phyloP scores from a whole-genome alignment of 1,140 invertebrate genomes.

The Leucophenga varia region DNA sequence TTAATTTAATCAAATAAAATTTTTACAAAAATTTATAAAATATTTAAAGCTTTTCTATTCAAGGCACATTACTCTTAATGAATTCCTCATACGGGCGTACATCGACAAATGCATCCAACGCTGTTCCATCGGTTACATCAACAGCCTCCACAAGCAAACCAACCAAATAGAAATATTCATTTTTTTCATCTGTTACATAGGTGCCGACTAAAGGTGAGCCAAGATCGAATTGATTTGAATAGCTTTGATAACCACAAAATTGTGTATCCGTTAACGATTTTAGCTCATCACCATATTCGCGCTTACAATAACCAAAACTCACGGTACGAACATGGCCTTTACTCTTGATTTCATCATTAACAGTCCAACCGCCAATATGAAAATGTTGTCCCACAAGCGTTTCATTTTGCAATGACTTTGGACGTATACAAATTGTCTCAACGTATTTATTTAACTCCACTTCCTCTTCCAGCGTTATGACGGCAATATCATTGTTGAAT shows the following conservation, averaged over 20 bases:
- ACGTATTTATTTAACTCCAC: conserved; percentile 26
- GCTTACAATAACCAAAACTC: conserved; percentile 20
- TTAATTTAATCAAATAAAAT: too few relatives aligned
- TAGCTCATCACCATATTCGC: conserved; percentile 11
- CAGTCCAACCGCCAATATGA: conserved; percentile 23
- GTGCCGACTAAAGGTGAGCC: conserved; percentile 34
- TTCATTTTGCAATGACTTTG: conserved; percentile 13
- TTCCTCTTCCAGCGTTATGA: conserved; percentile 28
- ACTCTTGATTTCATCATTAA: conserved; percentile 7
- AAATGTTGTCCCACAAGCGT: conserved; percentile 29
- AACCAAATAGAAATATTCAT: conserved; percentile 31
- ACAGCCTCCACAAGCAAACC: conserved; percentile 28
- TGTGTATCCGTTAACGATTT: conserved; percentile 20
- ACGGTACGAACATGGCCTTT: conserved; percentile 33
- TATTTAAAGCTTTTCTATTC: too few relatives aligned
- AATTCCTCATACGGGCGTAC: conserved; percentile 28
- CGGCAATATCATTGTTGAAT: conserved; percentile 30
- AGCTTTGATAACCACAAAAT: conserved; percentile 26
- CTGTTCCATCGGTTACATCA: neutral
- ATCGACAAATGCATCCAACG: conserved; percentile 28
- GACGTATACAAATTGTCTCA: conserved; percentile 39
- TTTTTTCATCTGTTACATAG: conserved; percentile 19
- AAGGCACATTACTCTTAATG: conserved; percentile 29
- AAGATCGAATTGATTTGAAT: conserved; percentile 8
- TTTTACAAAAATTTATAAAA: too few relatives aligned